Evolutionary conservation across 2,113 vertebrate genomes (phyloP), one percentile per base, ranked within the genome.

Genomic region (Ploceus nigricollis): DNA sequence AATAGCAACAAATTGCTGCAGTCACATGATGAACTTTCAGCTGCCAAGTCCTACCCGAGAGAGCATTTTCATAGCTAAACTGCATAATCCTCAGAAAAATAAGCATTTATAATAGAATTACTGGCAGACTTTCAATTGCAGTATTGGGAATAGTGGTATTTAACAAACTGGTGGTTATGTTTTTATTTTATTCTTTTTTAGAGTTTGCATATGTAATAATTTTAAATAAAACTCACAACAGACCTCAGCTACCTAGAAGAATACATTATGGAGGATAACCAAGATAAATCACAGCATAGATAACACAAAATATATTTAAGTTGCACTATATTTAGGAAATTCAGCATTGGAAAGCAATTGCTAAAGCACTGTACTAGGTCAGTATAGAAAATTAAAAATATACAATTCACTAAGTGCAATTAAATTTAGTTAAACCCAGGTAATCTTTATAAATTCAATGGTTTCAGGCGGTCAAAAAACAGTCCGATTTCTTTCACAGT

Each of bases 101-200:
- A 86, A 89, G 53, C 51, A 78, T 95, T 80, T 96, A 45, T 90
- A 96, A 90, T 53, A 82, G 71, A 88, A 93, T 88, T 87, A 93
- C 80, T 73, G 89, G 90, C 89, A 94, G 82, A 92, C 39, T 51
- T 95, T 83, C 64, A 93, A 91, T 31, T 84, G 66, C 56, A 68
- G 40, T 44, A 79, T 39, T 78, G 60, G 69, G 91, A 94, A 82
- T 56, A 87, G n/a, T 39, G 28, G 6, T 61, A 77, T 81, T 92
- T 75, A 91, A 70, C 39, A 89, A 96, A 92, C 18, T 1, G 3
- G 6, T 84, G 51, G 42, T 64, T 83, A 83, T 56, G 45, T 5
- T 91, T 90, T 87, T 54, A 75, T 92, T 93, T 91, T 66, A 64
- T 75, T 89, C 7, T 56, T 78, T 81, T 87, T 66, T n/a, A 58